Base-by-base conservation (phyloP, 2,113 vertebrate species). In the Hemiscyllium ocellatum region DNA sequence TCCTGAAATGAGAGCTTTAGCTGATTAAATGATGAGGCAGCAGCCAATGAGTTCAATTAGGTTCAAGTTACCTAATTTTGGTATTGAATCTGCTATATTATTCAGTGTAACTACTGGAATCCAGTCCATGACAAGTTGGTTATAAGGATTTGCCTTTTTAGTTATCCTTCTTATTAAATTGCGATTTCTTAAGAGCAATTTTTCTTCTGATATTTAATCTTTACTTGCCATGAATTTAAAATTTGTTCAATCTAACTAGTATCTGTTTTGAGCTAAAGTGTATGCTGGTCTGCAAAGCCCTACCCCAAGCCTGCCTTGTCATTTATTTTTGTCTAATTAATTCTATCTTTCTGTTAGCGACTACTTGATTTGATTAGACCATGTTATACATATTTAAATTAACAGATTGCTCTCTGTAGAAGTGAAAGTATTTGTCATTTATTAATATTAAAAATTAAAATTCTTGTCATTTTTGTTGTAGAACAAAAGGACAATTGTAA, bases 21-120 rank as follows among this genome's bases (percentile, higher is more conserved):
- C 42, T 95, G 94, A 95, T 95, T 95, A 95, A 29, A 95, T 10
- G 20, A 72, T 95, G 68, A 95, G 47, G 42, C 69, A 5, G 69
- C 26, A 93, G 89, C 33, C 89, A 95, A 50, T 76, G 42, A 72
- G 94, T 95, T 95, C 69, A 95, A 95, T 70, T 95, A 72, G 42
- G 37, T 52, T 95, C 68, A 94, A 94, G 69, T 52, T 72, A 8
- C 42, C 24, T 72, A 95, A 93, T 72, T 72, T 33, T 47, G 70
- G 10, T 70, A 26, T 72, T 33, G 69, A 95, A 52, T 69, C 47
- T 76, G 94, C 22, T 76, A 47, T 26, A 95, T 72, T 52, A 76
- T 72, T 95, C 68, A 95, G 68, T 19, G 22, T 76, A 50, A 33
- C 94, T 26, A 76, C 33, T 72, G 47, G 12, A 95, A 24, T 47